A percentile compares a stretch with the other conserved stretches of the same genome.
Evolutionary conservation across 1,140 invertebrate genomes (phyloP).

Genomic region (Portunus trituberculatus): DNA sequence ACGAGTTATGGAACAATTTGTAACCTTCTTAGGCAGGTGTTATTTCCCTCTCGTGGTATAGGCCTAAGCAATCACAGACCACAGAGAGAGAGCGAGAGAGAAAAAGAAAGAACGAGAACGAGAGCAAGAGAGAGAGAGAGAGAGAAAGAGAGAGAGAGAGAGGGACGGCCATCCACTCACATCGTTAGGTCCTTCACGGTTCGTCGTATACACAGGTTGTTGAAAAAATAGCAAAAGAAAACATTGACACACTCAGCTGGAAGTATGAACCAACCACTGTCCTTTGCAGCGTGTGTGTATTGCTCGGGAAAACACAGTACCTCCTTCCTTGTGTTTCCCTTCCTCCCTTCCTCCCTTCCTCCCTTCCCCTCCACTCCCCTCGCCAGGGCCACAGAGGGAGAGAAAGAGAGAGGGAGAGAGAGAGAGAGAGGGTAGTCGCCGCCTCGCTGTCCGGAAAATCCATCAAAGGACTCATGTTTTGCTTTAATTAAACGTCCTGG

Average conservation of each 20-base stretch:
- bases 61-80: neutral
- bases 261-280: neutral
- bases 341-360: neutral
- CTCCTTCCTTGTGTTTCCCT: neutral
- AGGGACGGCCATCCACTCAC: neutral
- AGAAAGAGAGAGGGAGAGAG: constrained; percentile 35
- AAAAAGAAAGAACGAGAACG: neutral
- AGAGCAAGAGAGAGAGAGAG: neutral
- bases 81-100: neutral
- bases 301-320: neutral
- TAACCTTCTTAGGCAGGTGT: neutral
- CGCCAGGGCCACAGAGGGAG: neutral
- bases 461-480: constrained; percentile 16
- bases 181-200: neutral
- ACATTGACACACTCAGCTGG: neutral
- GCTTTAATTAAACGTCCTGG: constrained; percentile 1
- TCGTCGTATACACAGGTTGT: neutral
- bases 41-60: neutral
- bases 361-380: neutral
- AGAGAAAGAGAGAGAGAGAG: neutral
- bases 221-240: neutral
- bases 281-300: neutral
- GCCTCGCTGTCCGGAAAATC: constrained; percentile 14
- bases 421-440: constrained; percentile 16
- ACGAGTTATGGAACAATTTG: neutral